phyloP scores from a whole-genome alignment of 2,888 invertebrate genomes.

The Drosophila nigricruria region DNA sequence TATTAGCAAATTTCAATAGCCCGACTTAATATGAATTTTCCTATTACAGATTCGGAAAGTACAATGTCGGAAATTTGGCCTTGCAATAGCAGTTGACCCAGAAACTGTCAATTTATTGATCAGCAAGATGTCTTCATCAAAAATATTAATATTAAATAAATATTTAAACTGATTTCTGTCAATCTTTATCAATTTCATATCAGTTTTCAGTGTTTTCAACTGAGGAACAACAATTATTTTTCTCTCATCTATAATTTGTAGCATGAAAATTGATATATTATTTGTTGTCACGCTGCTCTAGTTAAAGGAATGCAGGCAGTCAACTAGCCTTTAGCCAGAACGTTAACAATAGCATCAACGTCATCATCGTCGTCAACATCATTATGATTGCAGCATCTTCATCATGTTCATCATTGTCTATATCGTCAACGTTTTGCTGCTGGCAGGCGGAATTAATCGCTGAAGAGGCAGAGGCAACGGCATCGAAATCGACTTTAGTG shows the following conservation, averaged over 20 bases:
- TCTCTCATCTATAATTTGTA: neutral
- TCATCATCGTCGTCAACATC: constrained; percentile 17
- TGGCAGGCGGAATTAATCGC: constrained; percentile 58
- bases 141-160: neutral
- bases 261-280: constrained; percentile 1
- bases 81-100: neutral
- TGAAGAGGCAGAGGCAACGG: constrained; percentile 29
- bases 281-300: neutral
- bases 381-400: constrained; percentile 4
- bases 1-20: neutral
- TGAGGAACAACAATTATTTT: neutral
- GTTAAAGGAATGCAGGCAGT: constrained; percentile 30
- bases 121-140: neutral
- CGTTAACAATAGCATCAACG: neutral
- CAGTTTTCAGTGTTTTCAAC: neutral
- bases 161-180: neutral
- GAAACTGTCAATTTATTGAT: neutral
- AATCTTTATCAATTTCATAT: neutral
- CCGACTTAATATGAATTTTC: too few species aligned
- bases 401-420: constrained; percentile 16
- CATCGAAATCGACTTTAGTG: constrained; percentile 48
- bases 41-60: neutral
- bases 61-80: neutral
- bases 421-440: constrained; percentile 28
- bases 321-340: constrained; percentile 15